A percentile compares a stretch with the other conserved stretches of the same genome.
These are phyloP conservation scores for western clawed frog (Xenopus tropicalis) DNA, from an alignment of 2,113 vertebrate genomes.

Conservation along the genomic window DNA sequence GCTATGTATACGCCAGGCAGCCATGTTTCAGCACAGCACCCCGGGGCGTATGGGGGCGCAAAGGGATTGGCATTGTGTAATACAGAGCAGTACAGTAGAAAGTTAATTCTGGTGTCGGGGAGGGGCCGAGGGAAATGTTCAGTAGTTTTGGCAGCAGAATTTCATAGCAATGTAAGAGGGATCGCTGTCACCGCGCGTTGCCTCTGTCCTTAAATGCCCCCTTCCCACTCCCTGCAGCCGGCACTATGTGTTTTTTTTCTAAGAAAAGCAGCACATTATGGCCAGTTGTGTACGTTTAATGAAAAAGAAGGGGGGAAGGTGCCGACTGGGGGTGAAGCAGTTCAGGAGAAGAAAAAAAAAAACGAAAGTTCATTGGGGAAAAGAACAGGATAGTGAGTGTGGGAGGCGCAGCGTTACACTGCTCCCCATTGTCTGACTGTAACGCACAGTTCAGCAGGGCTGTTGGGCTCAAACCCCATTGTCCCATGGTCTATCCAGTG, in stretches of 20 bases:
- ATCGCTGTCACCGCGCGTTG: constrained; percentile 27
- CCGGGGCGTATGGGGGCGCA: no score
- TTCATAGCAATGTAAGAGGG: constrained; percentile 31
- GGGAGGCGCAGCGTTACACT: background rate
- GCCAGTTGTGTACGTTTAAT: constrained; percentile 32
- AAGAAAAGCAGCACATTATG: constrained; percentile 37
- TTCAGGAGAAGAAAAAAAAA: background rate
- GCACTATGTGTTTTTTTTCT: constrained; percentile 35
- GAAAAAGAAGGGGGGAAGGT: background rate
- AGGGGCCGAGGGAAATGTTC: background rate
- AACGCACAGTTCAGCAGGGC: no score
- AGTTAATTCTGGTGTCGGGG: background rate
- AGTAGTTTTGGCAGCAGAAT: constrained; percentile 12
- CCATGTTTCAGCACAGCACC: no score
- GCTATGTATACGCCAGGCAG: no score
- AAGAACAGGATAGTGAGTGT: background rate
- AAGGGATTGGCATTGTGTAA: background rate
- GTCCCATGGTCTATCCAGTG: no score
- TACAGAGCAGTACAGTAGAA: background rate
- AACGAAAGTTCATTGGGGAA: background rate
- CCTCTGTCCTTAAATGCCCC: constrained; percentile 38
- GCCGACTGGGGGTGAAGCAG: background rate
- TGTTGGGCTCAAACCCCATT: no score
- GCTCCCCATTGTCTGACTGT: no score
- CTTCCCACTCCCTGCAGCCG: constrained; percentile 31